A percentile compares a stretch with the other conserved stretches of the same genome.
Evolutionary conservation across 2,888 invertebrate genomes (phyloP).

Genomic region (Limnephilus rhombicus): DNA sequence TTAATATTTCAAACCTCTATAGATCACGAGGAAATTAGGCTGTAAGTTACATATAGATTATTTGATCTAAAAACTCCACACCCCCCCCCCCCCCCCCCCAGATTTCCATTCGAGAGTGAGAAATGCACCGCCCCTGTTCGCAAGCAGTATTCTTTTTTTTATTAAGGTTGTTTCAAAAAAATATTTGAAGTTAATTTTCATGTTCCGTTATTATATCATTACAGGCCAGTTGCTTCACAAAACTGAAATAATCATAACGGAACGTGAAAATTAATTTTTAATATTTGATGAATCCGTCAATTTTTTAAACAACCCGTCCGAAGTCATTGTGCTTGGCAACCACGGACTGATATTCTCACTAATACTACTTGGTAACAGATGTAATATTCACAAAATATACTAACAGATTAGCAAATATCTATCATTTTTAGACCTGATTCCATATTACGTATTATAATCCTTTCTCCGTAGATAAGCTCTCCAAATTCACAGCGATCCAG

Average conservation of each 20-base stretch:
- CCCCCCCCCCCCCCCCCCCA: no score
- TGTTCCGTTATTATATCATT: no score
- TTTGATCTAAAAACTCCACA: neutral
- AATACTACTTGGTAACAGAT: neutral
- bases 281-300: no score
- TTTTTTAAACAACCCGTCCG: no score
- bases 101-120: no score
- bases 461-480: neutral
- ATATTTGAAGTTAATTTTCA: no score
- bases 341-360: neutral
- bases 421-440: neutral
- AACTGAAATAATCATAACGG: no score
- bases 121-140: no score
- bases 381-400: neutral
- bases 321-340: neutral
- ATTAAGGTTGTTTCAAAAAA: no score
- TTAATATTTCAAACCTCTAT: neutral
- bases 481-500: neutral
- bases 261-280: no score
- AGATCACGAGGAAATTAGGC: neutral
- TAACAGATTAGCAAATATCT: neutral
- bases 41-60: neutral
- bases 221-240: no score
- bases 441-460: slow-evolving; percentile 13
- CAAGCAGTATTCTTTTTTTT: no score